Evolutionary conservation across 2,797 vertebrate species (phyloP).

Genomic region (Anniella stebbinsi): DNA sequence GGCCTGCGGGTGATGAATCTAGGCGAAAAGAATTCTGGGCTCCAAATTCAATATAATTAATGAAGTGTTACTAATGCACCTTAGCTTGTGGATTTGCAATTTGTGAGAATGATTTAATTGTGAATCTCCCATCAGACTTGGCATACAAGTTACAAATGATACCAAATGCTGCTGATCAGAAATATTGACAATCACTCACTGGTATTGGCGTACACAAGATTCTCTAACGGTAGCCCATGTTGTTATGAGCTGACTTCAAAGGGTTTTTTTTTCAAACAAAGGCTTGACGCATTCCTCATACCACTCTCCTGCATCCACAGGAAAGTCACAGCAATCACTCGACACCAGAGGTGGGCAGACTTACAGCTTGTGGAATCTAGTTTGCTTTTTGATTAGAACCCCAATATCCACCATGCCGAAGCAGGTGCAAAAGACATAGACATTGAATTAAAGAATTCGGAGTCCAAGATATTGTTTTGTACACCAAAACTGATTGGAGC

Average conservation of each 20-base stretch:
- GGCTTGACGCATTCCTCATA: neutral
- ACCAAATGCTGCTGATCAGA: conserved; percentile 72
- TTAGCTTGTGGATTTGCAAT: conserved; percentile 73
- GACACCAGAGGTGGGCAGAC: no score
- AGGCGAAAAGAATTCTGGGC: conserved; percentile 60
- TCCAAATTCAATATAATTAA: conserved; percentile 77
- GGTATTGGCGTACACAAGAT: conserved; percentile 69
- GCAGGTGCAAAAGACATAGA: no score
- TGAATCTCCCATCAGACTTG: conserved; percentile 64
- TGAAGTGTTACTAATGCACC: conserved; percentile 73
- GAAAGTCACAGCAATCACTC: neutral
- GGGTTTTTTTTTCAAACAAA: conserved; percentile 60
- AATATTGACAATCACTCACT: conserved; percentile 75
- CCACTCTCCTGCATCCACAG: neutral
- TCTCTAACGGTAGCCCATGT: conserved; percentile 53
- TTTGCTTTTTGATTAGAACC: no score
- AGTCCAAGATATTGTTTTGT: no score
- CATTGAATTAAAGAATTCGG: no score
- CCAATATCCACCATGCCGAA: no score
- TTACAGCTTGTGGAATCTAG: no score
- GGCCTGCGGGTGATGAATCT: conserved; percentile 63
- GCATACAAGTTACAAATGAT: conserved; percentile 74
- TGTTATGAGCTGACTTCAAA: conserved; percentile 70
- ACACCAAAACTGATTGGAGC: no score
- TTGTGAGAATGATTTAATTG: conserved; percentile 73